Conservation (phyloP, 2,113 vertebrate genomes). For the Rhombomys opimus region DNA sequence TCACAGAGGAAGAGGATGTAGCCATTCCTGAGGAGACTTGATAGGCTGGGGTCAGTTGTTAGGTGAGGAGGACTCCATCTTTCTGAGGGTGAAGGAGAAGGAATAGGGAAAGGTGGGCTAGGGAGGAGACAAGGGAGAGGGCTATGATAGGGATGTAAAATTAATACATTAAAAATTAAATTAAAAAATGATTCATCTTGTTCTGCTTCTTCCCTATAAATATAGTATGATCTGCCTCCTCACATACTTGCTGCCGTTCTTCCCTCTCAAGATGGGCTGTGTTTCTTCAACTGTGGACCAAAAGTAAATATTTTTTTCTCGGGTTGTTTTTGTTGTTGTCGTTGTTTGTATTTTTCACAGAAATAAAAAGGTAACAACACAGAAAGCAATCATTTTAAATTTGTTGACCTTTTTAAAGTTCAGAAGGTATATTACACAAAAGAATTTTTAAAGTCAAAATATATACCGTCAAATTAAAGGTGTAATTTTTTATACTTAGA, state of each 20-base stretch:
- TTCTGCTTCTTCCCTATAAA: background rate
- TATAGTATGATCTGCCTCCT: background rate
- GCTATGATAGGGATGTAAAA: too few species aligned
- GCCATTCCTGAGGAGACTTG: too few species aligned
- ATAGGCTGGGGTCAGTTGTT: too few species aligned
- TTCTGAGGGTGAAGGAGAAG: too few species aligned
- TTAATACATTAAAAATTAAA: too few species aligned
- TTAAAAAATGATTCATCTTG: too few species aligned
- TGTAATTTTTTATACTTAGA: background rate
- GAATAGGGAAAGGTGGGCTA: too few species aligned
- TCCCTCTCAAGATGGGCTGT: background rate
- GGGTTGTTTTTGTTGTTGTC: background rate
- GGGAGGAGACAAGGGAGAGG: too few species aligned
- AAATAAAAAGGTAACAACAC: background rate
- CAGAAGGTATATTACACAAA: background rate
- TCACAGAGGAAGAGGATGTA: too few species aligned
- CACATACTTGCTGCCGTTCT: too few species aligned
- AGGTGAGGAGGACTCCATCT: too few species aligned
- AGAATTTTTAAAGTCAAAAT: background rate
- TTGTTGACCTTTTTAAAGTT: background rate
- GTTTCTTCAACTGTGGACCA: background rate
- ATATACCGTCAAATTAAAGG: constrained; percentile 37
- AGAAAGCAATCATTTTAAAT: background rate
- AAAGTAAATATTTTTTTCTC: background rate
- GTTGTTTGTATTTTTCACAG: background rate